Evolutionary conservation across 2,113 vertebrate genomes (phyloP), one percentile per base, ranked within the genome.

Genomic region (Setophaga coronata): DNA sequence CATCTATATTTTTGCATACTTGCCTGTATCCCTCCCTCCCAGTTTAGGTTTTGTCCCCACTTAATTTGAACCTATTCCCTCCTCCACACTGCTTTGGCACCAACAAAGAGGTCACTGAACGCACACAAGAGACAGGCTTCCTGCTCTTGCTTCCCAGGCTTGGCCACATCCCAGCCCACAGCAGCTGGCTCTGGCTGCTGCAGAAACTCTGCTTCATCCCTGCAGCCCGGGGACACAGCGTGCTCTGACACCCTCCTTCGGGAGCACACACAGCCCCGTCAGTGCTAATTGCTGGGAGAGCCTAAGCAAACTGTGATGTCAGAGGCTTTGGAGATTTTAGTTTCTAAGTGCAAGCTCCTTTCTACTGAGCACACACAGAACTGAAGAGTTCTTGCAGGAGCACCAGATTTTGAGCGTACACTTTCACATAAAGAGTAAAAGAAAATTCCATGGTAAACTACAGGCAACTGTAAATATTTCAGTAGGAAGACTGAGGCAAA

Each of bases 151-250:
- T 76, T 62, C 60, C 73, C 61, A 33, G 45, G 19, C 40, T 70
- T 94, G 93, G 96, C 84, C 70, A 26, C 1, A 2, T 47, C 74
- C 93, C 93, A 96, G 96, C 50, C 82, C 17, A 2, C 58, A 82
- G 89, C 91, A 93, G 93, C 95, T 95, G 96, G 69, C 81, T 42
- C 48, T 33, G 66, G 91, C 84, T 5, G 9, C 84, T 40, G 24
- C n/a, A 94, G 77, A 56, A 95, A 38, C 12, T 50, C 84, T 13
- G 48, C 73, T 76, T 42, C 4, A 10, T 33, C 57, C 50, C 70
- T 43, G 82, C 66, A 88, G 92, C 53, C 43, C 36, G 1, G 53
- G 89, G 89, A 94, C 82, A 87, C 7, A 18, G 57, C 1, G 56
- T 65, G 81, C 84, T 87, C 74, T 77, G 66, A 85, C 53, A 80